Percentiles rank a stretch among this genome's conserved stretches.
These are phyloP conservation scores for Phyllotis vaccarum DNA, from an alignment of 2,797 vertebrate species.

Conservation along the genomic window DNA sequence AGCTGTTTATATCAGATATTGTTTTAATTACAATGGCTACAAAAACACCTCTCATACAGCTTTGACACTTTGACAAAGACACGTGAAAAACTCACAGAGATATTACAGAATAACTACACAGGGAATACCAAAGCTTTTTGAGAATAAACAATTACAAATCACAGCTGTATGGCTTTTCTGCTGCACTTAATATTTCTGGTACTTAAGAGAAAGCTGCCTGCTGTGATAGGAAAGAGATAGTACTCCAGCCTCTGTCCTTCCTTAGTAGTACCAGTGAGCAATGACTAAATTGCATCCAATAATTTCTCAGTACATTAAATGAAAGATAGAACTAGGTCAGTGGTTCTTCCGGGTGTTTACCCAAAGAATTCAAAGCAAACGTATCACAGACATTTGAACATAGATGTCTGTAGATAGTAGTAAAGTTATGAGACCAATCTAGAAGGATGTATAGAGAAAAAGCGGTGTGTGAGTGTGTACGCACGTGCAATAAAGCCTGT, in stretches of 20 bases:
- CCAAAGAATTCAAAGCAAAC: too few species aligned
- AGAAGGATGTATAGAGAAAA: not conserved
- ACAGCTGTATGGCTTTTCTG: conserved; percentile 19
- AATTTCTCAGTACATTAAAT: conserved; percentile 8
- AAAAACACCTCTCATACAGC: not conserved
- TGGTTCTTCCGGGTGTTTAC: not conserved
- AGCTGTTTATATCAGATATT: not conserved
- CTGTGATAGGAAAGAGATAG: conserved; percentile 42
- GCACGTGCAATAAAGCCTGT: too few species aligned
- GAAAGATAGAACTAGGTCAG: not conserved
- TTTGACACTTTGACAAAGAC: conserved; percentile 25
- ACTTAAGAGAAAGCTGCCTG: conserved; percentile 29
- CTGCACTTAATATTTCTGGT: conserved; percentile 47
- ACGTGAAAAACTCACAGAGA: not conserved
- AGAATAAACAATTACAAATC: conserved; percentile 18
- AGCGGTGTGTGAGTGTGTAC: not conserved
- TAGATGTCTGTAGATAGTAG: not conserved
- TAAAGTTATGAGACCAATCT: not conserved
- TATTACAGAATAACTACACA: not conserved
- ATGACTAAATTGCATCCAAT: not conserved
- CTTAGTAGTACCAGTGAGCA: not conserved
- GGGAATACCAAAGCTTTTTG: not conserved
- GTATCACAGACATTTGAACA: not conserved
- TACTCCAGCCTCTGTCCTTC: not conserved
- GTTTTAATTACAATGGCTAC: not conserved